These are phyloP conservation scores for Seriola dumerili DNA, from an alignment of 2,113 vertebrate species.

Conservation along the genomic window DNA sequence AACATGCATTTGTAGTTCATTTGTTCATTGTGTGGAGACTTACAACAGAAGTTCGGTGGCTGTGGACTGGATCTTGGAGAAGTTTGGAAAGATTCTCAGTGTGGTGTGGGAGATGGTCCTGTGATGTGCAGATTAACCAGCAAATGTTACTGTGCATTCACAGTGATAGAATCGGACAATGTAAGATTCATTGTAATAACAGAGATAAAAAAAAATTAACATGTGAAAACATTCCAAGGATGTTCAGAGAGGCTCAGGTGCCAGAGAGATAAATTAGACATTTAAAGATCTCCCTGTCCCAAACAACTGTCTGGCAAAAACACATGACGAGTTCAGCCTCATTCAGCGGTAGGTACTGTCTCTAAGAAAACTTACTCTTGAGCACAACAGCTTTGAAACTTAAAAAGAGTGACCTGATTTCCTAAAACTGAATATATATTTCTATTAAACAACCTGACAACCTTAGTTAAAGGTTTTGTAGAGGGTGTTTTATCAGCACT, in stretches of 20 bases:
- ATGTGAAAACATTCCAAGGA: constrained; percentile 8
- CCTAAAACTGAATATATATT: background rate
- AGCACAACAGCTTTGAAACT: too few species aligned
- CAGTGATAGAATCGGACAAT: constrained; percentile 34
- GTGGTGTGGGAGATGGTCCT: constrained; percentile 83
- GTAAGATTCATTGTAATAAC: constrained; percentile 15
- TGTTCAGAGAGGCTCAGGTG: background rate
- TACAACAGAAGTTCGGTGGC: constrained; percentile 73
- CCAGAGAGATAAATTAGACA: background rate
- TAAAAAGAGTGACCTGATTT: too few species aligned
- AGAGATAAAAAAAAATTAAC: background rate
- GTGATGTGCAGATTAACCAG: constrained; percentile 40
- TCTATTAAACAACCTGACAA: too few species aligned
- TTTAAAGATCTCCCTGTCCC: background rate
- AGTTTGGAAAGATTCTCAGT: constrained; percentile 76
- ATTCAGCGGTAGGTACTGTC: background rate
- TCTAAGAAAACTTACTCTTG: background rate
- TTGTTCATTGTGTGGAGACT: constrained; percentile 40
- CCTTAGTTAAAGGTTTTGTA: too few species aligned
- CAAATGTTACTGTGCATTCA: constrained; percentile 44
- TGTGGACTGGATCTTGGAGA: constrained; percentile 76
- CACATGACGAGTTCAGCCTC: background rate
- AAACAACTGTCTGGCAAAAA: constrained; percentile 16
- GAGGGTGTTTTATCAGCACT: too few species aligned
- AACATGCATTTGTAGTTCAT: constrained; percentile 3